Evolutionary conservation across 1,140 invertebrate species (phyloP), one percentile per base, ranked within the genome.

Genomic region (Caenorhabditis remanei): DNA sequence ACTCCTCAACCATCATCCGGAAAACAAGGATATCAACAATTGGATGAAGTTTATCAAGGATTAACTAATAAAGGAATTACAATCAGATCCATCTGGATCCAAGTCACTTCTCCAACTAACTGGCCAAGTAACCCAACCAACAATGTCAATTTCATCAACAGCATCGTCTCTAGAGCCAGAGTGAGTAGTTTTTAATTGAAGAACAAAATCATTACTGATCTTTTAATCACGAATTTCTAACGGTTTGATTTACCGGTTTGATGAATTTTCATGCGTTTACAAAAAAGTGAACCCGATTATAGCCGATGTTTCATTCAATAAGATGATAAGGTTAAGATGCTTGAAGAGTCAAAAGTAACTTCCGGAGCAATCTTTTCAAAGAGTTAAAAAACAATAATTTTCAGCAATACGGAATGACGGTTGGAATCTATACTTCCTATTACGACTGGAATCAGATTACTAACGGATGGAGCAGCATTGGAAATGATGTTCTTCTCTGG

Each of bases 1-100:
- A 88, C 87, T 46, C 87, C 87, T 13, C 67, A 83, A 11, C 87
- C 86, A 48, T 16, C 53, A 14, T 79, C 71, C 55, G 83, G 55
- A 40, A 88, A 88, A 41, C 67, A 82, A 85, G 87, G 87, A 46
- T 88, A 88, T 41, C 58, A 88, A 61, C 87, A 87, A 87, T 85
- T 87, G 48, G 87, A 88, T 67, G 87, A 87, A 50, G 41, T 79
- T n/a, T 79, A 83, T 32, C 48, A 83, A 58, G 85, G 65, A 53
- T 58, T 88, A 50, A 88, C 21, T 32, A 46, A 56, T 4, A 46
- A 13, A 16, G 86, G 86, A 65, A 85, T 88, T 21, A 87, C 58
- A 11, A 43, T 88, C 53, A 53, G 61, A 56, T 48, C 85, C n/a
- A 56, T 86, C n/a, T 88, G 86, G 86, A 56, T 88, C 7, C 86